Conservation (phyloP, 2,888 invertebrate species). For the Physocephala rufipes region DNA sequence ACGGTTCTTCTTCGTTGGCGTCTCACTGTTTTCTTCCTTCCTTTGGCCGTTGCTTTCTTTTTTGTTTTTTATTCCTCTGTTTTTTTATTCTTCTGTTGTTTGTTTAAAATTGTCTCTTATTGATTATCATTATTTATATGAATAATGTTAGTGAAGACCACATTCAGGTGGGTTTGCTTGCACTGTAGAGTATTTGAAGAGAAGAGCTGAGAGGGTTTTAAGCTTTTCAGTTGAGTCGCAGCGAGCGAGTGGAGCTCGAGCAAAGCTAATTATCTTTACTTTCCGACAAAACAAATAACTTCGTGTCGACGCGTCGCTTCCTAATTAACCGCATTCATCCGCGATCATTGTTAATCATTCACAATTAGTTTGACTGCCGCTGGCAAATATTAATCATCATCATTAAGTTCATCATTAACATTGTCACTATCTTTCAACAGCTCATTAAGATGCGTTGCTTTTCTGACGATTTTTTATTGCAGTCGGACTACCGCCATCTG, state of each 20-base stretch:
- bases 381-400: conserved; percentile 31
- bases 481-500: conserved; percentile 62
- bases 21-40: too few relatives aligned
- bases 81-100: too few relatives aligned
- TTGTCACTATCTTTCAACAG: too few relatives aligned
- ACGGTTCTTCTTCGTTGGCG: too few relatives aligned
- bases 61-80: too few relatives aligned
- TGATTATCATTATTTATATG: too few relatives aligned
- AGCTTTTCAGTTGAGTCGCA: neutral
- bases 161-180: too few relatives aligned
- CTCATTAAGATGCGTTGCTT: conserved; percentile 29
- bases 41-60: too few relatives aligned
- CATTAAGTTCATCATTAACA: too few relatives aligned
- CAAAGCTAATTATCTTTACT: neutral
- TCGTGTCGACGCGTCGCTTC: conserved; percentile 21
- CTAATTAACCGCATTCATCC: conserved; percentile 31
- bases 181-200: neutral
- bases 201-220: neutral
- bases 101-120: too few relatives aligned
- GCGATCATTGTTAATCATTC: conserved; percentile 33
- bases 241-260: neutral
- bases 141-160: too few relatives aligned
- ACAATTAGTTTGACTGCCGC: conserved; percentile 30
- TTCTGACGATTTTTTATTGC: conserved; percentile 41
- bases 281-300: conserved; percentile 6